Conservation (phyloP, 2,888 invertebrate genomes). For the Torymus tubicola region DNA sequence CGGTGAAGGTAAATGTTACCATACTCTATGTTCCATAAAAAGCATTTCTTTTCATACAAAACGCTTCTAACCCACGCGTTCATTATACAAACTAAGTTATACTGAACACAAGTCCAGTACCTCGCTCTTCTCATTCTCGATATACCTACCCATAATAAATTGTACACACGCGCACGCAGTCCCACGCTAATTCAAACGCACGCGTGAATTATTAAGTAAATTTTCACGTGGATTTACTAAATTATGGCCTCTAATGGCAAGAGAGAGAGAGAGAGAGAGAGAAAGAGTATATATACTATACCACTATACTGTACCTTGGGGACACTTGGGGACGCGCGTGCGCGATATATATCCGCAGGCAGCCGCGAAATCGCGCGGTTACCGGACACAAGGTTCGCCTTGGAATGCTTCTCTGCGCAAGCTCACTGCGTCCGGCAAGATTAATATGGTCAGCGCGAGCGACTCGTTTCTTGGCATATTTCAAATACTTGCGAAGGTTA, state of each 20-base stretch:
- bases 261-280: constrained; percentile 14
- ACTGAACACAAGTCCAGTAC: no score
- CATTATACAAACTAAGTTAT: no score
- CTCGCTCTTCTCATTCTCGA: no score
- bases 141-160: no score
- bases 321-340: neutral
- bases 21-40: no score
- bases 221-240: constrained; percentile 55
- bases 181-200: constrained; percentile 41
- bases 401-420: constrained; percentile 64
- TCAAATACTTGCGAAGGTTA: constrained; percentile 71
- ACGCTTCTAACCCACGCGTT: neutral
- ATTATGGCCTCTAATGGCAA: constrained; percentile 53
- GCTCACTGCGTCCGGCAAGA: constrained; percentile 64
- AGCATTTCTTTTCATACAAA: no score
- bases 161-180: neutral
- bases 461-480: constrained; percentile 71
- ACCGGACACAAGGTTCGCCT: constrained; percentile 31
- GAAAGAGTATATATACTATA: neutral
- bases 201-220: constrained; percentile 56
- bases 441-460: constrained; percentile 70
- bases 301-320: neutral
- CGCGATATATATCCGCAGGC: neutral
- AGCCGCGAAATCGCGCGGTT: constrained; percentile 6
- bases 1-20: no score